phyloP scores from a whole-genome alignment of 2,797 vertebrate genomes.

The Cossypha polioptera region DNA sequence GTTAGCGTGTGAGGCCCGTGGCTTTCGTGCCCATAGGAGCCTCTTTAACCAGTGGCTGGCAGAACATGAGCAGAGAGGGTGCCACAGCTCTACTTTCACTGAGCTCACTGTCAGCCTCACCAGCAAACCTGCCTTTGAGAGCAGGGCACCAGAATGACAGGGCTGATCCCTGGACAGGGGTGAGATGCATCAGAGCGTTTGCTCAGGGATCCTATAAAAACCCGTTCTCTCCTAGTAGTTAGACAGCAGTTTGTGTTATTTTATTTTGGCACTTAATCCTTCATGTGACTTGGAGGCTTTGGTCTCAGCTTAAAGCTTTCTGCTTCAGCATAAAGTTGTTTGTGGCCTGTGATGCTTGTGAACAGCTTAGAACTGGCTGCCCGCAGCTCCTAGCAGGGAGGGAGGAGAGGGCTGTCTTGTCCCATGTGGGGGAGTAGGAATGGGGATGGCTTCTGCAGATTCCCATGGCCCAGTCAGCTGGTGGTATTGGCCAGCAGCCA shows the following conservation, averaged over 20 bases:
- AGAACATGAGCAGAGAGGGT: neutral
- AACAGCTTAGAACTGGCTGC: neutral
- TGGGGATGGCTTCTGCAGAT: neutral
- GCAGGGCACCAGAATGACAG: neutral
- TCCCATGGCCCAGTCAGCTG: neutral
- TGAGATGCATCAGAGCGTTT: neutral
- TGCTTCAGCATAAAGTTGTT: neutral
- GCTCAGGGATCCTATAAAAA: neutral
- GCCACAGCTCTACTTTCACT: neutral
- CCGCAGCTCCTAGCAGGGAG: neutral
- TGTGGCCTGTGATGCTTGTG: neutral
- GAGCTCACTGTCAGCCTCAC: neutral
- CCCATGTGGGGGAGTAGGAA: neutral
- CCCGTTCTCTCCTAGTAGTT: neutral
- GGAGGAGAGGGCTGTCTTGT: neutral
- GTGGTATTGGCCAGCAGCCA: neutral
- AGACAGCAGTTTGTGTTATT: accelerated
- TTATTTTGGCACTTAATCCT: neutral
- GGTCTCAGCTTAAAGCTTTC: neutral
- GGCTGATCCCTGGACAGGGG: neutral
- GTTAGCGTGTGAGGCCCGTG: accelerated
- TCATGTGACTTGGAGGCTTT: neutral
- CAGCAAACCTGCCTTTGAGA: neutral
- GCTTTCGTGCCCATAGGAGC: neutral
- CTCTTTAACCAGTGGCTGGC: neutral